Percentiles rank a stretch among this genome's conserved stretches.
Evolutionary conservation across 2,113 vertebrate genomes (phyloP).

Genomic region (Neolamprologus sp.): DNA sequence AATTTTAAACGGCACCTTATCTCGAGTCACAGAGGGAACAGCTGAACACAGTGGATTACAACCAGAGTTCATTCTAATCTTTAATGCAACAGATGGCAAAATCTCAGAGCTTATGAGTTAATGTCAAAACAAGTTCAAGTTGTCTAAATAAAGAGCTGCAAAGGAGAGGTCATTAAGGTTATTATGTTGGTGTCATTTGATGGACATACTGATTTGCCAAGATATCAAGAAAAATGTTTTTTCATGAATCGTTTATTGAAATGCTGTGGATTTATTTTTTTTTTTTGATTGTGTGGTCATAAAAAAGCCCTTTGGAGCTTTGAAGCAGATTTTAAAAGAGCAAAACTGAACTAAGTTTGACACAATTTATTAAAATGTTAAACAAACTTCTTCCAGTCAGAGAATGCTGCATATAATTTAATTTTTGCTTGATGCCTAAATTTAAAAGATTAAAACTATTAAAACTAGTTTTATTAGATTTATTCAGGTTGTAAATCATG

Average conservation of each 20-base stretch:
- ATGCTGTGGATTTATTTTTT: too few species aligned
- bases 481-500: background rate
- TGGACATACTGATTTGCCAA: background rate
- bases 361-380: background rate
- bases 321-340: background rate
- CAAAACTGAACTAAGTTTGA: background rate
- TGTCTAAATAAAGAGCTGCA: constrained; percentile 42
- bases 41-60: background rate
- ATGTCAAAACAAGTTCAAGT: constrained; percentile 57
- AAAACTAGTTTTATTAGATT: background rate
- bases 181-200: constrained; percentile 9
- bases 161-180: background rate
- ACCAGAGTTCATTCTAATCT: constrained; percentile 13
- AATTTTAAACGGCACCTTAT: background rate
- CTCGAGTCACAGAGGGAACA: background rate
- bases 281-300: background rate
- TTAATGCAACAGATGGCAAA: constrained; percentile 45
- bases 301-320: background rate
- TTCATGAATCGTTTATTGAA: rapidly evolving
- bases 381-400: background rate
- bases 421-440: background rate
- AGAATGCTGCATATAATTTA: background rate
- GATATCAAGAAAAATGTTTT: background rate
- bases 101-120: constrained; percentile 48
- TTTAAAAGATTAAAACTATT: background rate